Percentiles rank a stretch among this genome's conserved stretches.
phyloP scores from a whole-genome alignment of 2,888 invertebrate species.

The Dynastes tityus region DNA sequence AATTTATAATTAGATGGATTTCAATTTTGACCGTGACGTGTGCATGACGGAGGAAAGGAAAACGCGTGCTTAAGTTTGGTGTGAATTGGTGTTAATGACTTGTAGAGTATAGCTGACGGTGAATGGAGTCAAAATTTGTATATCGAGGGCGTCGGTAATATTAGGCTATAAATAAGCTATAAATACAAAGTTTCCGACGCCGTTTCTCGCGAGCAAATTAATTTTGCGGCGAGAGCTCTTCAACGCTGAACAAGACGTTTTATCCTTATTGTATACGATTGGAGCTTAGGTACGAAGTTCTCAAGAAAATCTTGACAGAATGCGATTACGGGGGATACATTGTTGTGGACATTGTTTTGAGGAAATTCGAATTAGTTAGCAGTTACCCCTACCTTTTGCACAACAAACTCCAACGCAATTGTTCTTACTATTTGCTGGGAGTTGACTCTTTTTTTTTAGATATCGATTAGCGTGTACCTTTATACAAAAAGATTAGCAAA shows the following conservation, averaged over 20 bases:
- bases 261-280: too few relatives aligned
- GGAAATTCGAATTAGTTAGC: too few relatives aligned
- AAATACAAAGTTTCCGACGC: conserved; percentile 5
- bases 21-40: conserved; percentile 39
- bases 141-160: not conserved
- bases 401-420: too few relatives aligned
- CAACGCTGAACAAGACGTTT: not conserved
- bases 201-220: conserved; percentile 14
- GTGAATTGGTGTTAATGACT: conserved; percentile 35
- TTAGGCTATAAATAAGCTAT: not conserved
- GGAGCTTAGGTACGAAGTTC: too few relatives aligned
- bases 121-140: conserved; percentile 29
- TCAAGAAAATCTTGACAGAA: not conserved
- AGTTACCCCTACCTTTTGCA: too few relatives aligned
- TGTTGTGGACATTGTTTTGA: not conserved
- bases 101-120: not conserved
- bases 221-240: conserved; percentile 3
- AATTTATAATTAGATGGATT: conserved; percentile 50
- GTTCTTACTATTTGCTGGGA: too few relatives aligned
- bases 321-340: not conserved
- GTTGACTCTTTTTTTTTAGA: too few relatives aligned
- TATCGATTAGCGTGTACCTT: too few relatives aligned
- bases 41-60: conserved; percentile 15
- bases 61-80: conserved; percentile 1
- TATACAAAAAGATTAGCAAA: too few relatives aligned